Percentiles rank a stretch among this genome's conserved stretches.
phyloP scores from a whole-genome alignment of 2,888 invertebrate genomes.

The Hanleya hanleyi region DNA sequence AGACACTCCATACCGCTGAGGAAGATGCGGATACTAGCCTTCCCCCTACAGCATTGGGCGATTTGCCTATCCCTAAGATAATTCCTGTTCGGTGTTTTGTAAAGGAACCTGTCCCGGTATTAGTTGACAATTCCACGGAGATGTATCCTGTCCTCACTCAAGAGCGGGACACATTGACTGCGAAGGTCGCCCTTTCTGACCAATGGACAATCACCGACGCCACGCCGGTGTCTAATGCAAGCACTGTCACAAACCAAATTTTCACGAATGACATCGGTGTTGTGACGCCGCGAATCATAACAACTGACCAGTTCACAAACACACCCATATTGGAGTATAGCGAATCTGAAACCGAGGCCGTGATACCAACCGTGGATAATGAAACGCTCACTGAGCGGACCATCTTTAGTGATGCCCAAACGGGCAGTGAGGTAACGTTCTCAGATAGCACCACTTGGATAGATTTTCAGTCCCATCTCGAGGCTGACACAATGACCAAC shows the following conservation, averaged over 20 bases:
- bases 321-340: constrained; percentile 51
- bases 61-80: neutral
- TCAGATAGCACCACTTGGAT: constrained; percentile 53
- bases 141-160: neutral
- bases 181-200: constrained; percentile 40
- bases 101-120: neutral
- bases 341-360: constrained; percentile 54
- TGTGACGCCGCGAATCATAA: constrained; percentile 49
- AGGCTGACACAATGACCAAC: neutral
- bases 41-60: neutral
- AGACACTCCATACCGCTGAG: neutral
- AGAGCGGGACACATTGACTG: constrained; percentile 57
- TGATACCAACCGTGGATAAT: constrained; percentile 50
- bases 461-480: constrained; percentile 25
- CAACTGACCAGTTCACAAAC: constrained; percentile 56
- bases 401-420: constrained; percentile 55
- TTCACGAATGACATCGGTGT: constrained; percentile 56
- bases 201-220: constrained; percentile 58
- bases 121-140: neutral
- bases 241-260: constrained; percentile 55
- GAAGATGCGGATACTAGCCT: neutral
- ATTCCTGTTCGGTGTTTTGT: neutral
- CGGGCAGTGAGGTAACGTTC: constrained; percentile 44
- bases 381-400: constrained; percentile 61
- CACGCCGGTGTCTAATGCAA: constrained; percentile 57